Evolutionary conservation across 2,888 invertebrate genomes (phyloP).

Genomic region (Drosophila rellima): DNA sequence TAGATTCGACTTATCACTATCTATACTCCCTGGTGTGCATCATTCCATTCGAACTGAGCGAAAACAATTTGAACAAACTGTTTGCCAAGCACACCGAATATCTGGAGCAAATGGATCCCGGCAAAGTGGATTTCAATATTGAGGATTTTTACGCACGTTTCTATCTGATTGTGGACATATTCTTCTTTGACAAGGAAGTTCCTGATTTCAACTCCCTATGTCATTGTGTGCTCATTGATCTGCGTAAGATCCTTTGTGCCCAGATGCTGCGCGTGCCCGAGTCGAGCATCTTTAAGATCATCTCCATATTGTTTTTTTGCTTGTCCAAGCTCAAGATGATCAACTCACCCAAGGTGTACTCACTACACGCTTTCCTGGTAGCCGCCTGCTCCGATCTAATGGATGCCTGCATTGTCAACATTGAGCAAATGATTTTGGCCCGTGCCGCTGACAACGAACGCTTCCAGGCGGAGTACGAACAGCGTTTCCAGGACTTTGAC

Average conservation of each 20-base stretch:
- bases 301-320: conserved; percentile 93
- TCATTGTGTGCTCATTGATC: conserved; percentile 90
- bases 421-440: conserved; percentile 83
- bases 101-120: conserved; percentile 87
- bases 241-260: conserved; percentile 90
- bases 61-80: conserved; percentile 92
- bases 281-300: conserved; percentile 93
- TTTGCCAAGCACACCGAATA: conserved; percentile 90
- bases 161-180: conserved; percentile 86
- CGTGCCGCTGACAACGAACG: conserved; percentile 83
- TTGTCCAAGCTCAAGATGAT: conserved; percentile 91
- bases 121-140: conserved; percentile 85
- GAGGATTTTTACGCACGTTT: conserved; percentile 87
- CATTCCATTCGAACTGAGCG: conserved; percentile 95
- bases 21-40: conserved; percentile 93
- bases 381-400: conserved; percentile 89
- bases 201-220: conserved; percentile 89
- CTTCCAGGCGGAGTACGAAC: conserved; percentile 83
- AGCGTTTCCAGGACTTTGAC: conserved; percentile 84
- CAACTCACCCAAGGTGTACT: conserved; percentile 92
- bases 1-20: conserved; percentile 96
- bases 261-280: conserved; percentile 87
- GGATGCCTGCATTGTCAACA: conserved; percentile 86
- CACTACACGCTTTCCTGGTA: conserved; percentile 93
- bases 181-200: conserved; percentile 87